A percentile compares a stretch with the other conserved stretches of the same genome.
phyloP scores from a whole-genome alignment of 2,797 vertebrate species.

The Champsocephalus esox region DNA sequence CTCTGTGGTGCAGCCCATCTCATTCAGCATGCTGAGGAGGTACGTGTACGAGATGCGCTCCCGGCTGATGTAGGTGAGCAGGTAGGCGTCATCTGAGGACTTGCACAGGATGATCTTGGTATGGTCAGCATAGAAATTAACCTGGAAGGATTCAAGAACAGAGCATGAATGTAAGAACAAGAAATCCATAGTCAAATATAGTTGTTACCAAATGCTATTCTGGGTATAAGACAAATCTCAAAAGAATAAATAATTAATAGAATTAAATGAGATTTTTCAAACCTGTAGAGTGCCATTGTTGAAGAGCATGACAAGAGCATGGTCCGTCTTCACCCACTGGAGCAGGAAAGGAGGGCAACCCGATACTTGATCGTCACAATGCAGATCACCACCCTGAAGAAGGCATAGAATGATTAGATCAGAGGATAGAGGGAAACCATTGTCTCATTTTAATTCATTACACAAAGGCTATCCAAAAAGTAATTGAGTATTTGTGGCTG shows the following conservation, averaged over 20 bases:
- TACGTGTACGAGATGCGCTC: constrained; percentile 94
- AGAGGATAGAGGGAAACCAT: not conserved
- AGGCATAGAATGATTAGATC: not conserved
- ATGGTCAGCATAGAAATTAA: constrained; percentile 98
- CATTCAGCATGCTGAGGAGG: constrained; percentile 89
- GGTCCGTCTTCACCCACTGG: constrained; percentile 98
- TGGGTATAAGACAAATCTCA: no score
- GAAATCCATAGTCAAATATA: no score
- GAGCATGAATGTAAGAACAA: not conserved
- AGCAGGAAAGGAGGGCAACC: constrained; percentile 88
- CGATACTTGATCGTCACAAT: constrained; percentile 79
- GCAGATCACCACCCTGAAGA: constrained; percentile 92
- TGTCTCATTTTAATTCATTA: no score
- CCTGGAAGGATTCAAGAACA: constrained; percentile 77
- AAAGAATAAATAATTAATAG: no score
- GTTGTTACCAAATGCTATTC: not conserved
- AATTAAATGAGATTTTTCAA: not conserved
- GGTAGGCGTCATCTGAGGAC: constrained; percentile 88
- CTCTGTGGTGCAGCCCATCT: constrained; percentile 92
- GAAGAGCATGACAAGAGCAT: constrained; percentile 97
- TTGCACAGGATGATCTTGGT: constrained; percentile 97
- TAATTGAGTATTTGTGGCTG: no score
- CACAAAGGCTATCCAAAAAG: no score
- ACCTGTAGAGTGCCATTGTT: constrained; percentile 97
- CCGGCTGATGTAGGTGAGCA: constrained; percentile 95